A percentile compares a stretch with the other conserved stretches of the same genome.
Conservation (phyloP, 2,888 invertebrate genomes). For the Seira ritae region DNA sequence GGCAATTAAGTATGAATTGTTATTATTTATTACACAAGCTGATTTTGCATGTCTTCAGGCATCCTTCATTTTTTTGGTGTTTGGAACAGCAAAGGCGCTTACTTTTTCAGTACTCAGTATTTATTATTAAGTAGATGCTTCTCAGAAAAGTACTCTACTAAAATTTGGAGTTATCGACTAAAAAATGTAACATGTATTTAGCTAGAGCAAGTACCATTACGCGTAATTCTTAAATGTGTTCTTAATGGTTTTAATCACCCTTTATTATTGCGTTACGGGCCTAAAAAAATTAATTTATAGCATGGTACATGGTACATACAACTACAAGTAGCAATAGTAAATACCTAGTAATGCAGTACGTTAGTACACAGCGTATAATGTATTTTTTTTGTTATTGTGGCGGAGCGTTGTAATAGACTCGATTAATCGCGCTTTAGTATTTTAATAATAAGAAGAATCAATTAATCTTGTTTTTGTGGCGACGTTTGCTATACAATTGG, state of each 20-base stretch:
- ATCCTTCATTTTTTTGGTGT: neutral
- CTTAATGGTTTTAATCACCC: neutral
- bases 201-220: neutral
- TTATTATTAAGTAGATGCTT: neutral
- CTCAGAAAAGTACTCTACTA: neutral
- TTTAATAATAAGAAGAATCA: slow-evolving; percentile 8
- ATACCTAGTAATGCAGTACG: neutral
- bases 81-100: neutral
- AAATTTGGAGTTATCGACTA: neutral
- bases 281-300: neutral
- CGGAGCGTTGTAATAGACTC: neutral
- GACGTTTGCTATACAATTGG: slow-evolving; percentile 9
- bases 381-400: slow-evolving; percentile 15
- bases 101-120: too few species aligned
- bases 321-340: neutral
- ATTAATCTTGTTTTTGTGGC: slow-evolving; percentile 19
- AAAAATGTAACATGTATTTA: neutral
- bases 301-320: neutral
- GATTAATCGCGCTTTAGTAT: neutral
- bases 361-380: slow-evolving; percentile 16
- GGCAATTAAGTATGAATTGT: neutral
- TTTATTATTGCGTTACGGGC: neutral
- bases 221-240: neutral
- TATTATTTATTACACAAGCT: neutral
- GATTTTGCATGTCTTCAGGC: neutral